phyloP scores from a whole-genome alignment of 1,140 invertebrate genomes.

The Ips nitidus region DNA sequence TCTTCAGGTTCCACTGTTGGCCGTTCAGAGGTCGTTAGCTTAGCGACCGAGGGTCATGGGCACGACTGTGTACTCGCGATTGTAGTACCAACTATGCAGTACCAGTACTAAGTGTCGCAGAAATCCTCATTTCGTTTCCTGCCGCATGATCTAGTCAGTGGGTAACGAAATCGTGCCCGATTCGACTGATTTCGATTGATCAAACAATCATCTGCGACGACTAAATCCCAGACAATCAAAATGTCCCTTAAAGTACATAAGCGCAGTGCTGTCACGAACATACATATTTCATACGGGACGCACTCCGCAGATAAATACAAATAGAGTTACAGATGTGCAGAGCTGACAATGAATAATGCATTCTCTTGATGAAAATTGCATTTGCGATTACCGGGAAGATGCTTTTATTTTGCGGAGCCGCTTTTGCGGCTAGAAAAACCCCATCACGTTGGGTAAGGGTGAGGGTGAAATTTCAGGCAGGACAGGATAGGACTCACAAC shows the following conservation, averaged over 20 bases:
- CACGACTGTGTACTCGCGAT: slow-evolving; percentile 13
- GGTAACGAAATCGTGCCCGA: no score
- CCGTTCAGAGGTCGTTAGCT: slow-evolving; percentile 32
- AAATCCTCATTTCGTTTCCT: neutral
- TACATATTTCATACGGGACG: neutral
- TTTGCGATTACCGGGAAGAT: slow-evolving; percentile 21
- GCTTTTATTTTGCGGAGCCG: slow-evolving; percentile 22
- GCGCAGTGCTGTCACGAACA: neutral
- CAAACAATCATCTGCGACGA: neutral
- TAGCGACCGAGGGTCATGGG: slow-evolving; percentile 28
- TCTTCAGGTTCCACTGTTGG: slow-evolving; percentile 24
- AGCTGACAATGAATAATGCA: slow-evolving; percentile 31
- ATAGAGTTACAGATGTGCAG: slow-evolving; percentile 27
- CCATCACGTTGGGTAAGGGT: slow-evolving; percentile 19
- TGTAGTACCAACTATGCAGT: slow-evolving; percentile 7
- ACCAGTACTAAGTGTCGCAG: neutral
- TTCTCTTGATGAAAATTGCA: slow-evolving; percentile 30
- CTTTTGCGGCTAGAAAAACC: slow-evolving; percentile 16
- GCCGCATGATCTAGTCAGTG: neutral
- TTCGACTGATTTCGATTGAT: neutral
- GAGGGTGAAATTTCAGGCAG: slow-evolving; percentile 8
- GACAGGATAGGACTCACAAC: neutral
- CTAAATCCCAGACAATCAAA: neutral
- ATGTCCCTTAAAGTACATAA: neutral
- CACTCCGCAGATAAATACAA: neutral